Percentiles rank a stretch among this genome's conserved stretches.
phyloP scores from a whole-genome alignment of 2,113 vertebrate genomes.

The Syngnathus typhle region DNA sequence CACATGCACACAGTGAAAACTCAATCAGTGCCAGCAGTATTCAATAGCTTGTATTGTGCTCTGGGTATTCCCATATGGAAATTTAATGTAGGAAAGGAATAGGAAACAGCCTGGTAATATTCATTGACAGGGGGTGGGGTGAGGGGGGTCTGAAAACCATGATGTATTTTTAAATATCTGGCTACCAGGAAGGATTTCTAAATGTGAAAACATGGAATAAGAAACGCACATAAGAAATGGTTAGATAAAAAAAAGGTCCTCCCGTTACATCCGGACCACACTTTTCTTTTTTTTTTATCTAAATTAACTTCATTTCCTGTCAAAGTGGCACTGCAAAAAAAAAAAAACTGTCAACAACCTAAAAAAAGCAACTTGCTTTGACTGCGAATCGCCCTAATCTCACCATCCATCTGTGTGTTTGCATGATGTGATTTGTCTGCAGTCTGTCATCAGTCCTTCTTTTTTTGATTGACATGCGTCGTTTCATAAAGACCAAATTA shows the following conservation, averaged over 20 bases:
- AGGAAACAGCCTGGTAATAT: too few species aligned
- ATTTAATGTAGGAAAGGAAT: background rate
- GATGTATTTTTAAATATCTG: too few species aligned
- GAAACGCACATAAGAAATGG: too few species aligned
- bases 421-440: slow-evolving; percentile 11
- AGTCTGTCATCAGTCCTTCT: slow-evolving; percentile 20
- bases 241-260: too few species aligned
- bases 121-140: too few species aligned
- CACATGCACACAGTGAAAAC: background rate
- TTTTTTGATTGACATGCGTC: background rate
- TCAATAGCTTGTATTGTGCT: background rate
- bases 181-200: too few species aligned
- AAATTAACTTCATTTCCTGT: slow-evolving; percentile 1
- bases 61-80: background rate
- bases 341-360: slow-evolving; percentile 51
- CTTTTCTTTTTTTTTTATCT: too few species aligned
- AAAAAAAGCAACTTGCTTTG: slow-evolving; percentile 39
- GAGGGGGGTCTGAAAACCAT: too few species aligned
- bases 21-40: background rate
- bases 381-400: slow-evolving; percentile 26
- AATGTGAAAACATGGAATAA: too few species aligned
- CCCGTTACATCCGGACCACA: too few species aligned
- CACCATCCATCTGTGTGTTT: slow-evolving; percentile 48
- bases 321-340: slow-evolving; percentile 30
- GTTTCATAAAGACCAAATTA: background rate